Percentiles rank a stretch among this genome's conserved stretches.
Conservation (phyloP, 2,113 vertebrate species). For the Muscicapa adusta region DNA sequence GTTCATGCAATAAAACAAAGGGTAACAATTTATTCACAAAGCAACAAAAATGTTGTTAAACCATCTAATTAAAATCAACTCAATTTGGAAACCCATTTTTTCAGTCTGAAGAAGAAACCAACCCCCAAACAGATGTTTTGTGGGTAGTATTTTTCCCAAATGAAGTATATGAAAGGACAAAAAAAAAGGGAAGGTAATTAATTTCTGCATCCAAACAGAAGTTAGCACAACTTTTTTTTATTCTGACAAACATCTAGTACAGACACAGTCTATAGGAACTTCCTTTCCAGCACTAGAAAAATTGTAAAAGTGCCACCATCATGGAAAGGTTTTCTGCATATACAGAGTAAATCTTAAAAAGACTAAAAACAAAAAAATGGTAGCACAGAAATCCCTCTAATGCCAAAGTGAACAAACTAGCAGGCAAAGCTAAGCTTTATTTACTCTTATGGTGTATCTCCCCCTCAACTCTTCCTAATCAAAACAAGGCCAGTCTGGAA, state of each 20-base stretch:
- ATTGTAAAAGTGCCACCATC: neutral
- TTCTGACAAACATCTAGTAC: neutral
- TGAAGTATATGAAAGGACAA: neutral
- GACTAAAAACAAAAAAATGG: neutral
- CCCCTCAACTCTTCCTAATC: neutral
- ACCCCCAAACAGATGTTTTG: neutral
- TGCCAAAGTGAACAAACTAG: neutral
- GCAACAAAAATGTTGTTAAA: neutral
- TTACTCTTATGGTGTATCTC: neutral
- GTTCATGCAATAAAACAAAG: neutral
- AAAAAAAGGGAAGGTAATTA: neutral
- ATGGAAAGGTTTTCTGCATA: neutral
- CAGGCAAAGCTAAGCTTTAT: neutral
- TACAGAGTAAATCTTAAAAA: neutral
- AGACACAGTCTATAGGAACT: neutral
- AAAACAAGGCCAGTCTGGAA: constrained; percentile 21
- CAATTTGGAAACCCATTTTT: neutral
- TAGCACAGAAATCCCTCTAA: neutral
- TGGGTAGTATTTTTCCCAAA: neutral
- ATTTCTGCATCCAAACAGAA: neutral
- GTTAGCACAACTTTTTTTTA: neutral
- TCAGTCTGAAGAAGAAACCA: neutral
- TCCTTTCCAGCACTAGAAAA: neutral
- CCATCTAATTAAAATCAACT: neutral
- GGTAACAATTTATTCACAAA: neutral